Conservation (phyloP, 2,888 invertebrate species). For the Autographa gamma region DNA sequence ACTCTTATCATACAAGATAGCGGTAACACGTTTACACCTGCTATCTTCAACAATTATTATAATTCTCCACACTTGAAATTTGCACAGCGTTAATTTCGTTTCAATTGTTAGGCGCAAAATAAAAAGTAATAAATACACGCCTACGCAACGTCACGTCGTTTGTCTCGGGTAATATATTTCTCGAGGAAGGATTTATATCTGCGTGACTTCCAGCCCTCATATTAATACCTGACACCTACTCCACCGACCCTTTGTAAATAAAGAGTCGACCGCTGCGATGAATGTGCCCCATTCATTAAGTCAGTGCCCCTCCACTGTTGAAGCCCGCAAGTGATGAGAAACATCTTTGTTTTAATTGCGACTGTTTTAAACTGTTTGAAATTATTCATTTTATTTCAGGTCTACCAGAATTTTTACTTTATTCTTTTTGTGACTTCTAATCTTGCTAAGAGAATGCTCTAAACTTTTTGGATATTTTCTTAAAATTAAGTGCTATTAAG, state of each 20-base stretch:
- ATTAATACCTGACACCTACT: constrained; percentile 39
- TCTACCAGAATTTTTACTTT: constrained; percentile 5
- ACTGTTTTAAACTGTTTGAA: constrained; percentile 14
- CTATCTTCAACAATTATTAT: constrained; percentile 14
- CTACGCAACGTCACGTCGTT: constrained; percentile 24
- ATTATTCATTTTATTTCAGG: neutral
- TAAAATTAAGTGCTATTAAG: neutral
- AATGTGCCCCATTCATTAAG: constrained; percentile 44
- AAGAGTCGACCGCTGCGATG: constrained; percentile 31
- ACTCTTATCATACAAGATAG: constrained; percentile 7
- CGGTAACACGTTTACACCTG: constrained; percentile 15
- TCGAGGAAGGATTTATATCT: constrained; percentile 38
- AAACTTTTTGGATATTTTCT: neutral
- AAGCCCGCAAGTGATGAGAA: constrained; percentile 18
- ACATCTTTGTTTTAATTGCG: constrained; percentile 25
- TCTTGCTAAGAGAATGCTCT: neutral
- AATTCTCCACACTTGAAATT: neutral
- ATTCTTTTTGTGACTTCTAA: neutral
- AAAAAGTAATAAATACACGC: neutral
- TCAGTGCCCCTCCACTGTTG: constrained; percentile 20
- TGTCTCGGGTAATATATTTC: constrained; percentile 36
- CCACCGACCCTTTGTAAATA: constrained; percentile 42
- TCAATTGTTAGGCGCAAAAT: neutral
- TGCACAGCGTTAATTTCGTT: neutral
- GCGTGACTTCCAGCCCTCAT: constrained; percentile 35